Base-by-base conservation (phyloP, 2,113 vertebrate genomes). In the Callipepla squamata region DNA sequence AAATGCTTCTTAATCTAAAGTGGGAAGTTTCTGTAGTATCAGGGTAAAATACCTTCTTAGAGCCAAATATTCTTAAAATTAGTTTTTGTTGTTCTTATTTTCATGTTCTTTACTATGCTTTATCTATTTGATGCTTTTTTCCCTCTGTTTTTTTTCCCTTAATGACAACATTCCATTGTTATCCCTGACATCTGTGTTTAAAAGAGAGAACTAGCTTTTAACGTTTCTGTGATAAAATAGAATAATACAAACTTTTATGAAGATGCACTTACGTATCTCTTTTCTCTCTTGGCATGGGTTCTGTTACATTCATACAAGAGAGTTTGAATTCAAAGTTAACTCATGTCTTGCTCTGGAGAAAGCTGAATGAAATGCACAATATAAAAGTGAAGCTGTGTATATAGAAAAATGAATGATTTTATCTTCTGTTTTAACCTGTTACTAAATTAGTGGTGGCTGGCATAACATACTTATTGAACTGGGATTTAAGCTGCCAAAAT, bases 41-140 rank as follows among this genome's bases (percentile, higher is more conserved):
- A 65, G 40, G 73, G 78, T 81, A 80, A 81, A 93, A 92, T 74
- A 50, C 18, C 58, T 84, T 96, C 88, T 84, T 62, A 85, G 80
- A 57, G 66, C 94, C 87, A 91, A 68, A 63, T 92, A 72, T 68
- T 36, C 13, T 79, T 90, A 66, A 92, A 28, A 32, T 85, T 87
- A 90, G 22, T 13, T 84, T 86, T 76, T 87, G 26, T 51, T 55
- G 38, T 18, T 90, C 45, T 85, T 59, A 20, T 72, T 85, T 80
- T 76, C 68, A 20, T 30, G 8, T 44, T 85, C 5, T 5, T 74
- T 74, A 15, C 53, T 25, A 17, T 66, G 9, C 21, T 87, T 85
- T 82, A 53, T 44, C 7, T 51, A 13, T 34, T 11, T 53, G 11
- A 1, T 48, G 26, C 68, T 67, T 16, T 7, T 10, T 13, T n/a